A percentile compares a stretch with the other conserved stretches of the same genome.
phyloP scores from a whole-genome alignment of 2,797 vertebrate species.

The Enteromius anoplus region DNA sequence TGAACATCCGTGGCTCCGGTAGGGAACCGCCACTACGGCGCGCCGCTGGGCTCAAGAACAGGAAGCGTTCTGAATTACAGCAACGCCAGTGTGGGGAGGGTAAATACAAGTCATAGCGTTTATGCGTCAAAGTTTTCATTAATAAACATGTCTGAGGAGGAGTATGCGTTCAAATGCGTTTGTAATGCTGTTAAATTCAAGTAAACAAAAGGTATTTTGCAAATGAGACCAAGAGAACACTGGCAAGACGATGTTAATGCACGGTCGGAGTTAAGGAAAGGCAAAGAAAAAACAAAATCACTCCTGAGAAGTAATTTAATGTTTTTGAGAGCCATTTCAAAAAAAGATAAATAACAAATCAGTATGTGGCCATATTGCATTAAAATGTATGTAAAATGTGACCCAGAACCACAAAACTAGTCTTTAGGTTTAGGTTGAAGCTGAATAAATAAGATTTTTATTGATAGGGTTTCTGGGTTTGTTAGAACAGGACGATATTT shows the following conservation, averaged over 20 bases:
- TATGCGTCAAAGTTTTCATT: background rate
- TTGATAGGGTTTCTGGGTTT: background rate
- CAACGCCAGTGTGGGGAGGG: background rate
- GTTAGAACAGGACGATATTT: background rate
- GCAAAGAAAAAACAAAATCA: background rate
- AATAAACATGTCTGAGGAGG: background rate
- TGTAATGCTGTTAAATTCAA: background rate
- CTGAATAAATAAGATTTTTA: background rate
- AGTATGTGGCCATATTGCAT: background rate
- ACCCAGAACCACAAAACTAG: background rate
- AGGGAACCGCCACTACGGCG: constrained; percentile 63
- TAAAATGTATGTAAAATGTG: background rate
- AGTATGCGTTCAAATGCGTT: background rate
- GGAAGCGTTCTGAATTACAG: background rate
- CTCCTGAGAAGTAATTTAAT: background rate
- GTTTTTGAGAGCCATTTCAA: background rate
- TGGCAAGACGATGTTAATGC: background rate
- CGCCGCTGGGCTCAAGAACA: constrained; percentile 45
- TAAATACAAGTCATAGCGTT: background rate
- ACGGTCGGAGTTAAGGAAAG: background rate
- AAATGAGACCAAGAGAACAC: background rate
- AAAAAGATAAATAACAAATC: background rate
- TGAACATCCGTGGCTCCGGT: constrained; percentile 54
- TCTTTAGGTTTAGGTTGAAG: background rate
- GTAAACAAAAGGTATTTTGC: background rate